Conservation (phyloP, 2,888 invertebrate species). For the Caenorhabditis japonica region DNA sequence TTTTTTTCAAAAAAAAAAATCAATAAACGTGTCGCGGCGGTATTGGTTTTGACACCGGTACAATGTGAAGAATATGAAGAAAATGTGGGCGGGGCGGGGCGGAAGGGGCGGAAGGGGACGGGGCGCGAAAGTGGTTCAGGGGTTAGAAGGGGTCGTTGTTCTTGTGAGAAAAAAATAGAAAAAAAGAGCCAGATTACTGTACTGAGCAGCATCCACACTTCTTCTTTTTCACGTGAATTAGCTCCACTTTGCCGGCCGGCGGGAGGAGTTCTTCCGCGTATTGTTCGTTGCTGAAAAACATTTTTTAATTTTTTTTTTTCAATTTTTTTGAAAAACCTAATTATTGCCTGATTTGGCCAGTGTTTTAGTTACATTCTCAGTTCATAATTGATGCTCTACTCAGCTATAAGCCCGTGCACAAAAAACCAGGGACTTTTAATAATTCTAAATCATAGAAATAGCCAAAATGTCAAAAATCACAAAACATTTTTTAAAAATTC, state of each 20-base stretch:
- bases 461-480: too few relatives aligned
- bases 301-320: too few relatives aligned
- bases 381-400: too few relatives aligned
- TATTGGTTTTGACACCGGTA: slow-evolving; percentile 41
- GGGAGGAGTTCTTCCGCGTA: slow-evolving; percentile 61
- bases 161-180: neutral
- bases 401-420: too few relatives aligned
- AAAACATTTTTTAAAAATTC: too few relatives aligned
- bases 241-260: slow-evolving; percentile 65
- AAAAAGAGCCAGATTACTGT: slow-evolving; percentile 49
- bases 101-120: slow-evolving; percentile 11
- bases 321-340: too few relatives aligned
- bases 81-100: slow-evolving; percentile 8
- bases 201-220: slow-evolving; percentile 70
- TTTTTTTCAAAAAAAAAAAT: neutral
- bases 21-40: slow-evolving; percentile 5
- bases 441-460: too few relatives aligned
- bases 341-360: too few relatives aligned
- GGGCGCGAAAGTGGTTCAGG: slow-evolving; percentile 8
- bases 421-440: too few relatives aligned
- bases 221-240: slow-evolving; percentile 68
- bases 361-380: too few relatives aligned
- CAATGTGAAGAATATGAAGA: slow-evolving; percentile 39
- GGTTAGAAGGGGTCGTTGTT: slow-evolving; percentile 7
- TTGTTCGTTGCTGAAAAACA: slow-evolving; percentile 31